These are phyloP conservation scores for Cephus rjabovi DNA, from an alignment of 2,888 invertebrate species.

Conservation along the genomic window DNA sequence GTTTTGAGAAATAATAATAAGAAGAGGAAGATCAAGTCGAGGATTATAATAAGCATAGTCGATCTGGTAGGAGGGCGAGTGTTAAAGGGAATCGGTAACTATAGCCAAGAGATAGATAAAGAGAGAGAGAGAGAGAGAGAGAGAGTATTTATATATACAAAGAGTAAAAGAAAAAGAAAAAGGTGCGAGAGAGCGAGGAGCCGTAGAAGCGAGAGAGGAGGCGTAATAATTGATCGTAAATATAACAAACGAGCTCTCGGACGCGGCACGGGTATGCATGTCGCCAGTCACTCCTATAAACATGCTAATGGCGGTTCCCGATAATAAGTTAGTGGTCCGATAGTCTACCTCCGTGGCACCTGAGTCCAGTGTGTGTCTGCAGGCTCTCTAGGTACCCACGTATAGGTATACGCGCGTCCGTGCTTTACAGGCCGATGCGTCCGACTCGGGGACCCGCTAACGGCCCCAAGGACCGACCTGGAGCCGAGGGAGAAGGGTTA, in stretches of 20 bases:
- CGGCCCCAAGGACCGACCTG: constrained; percentile 3
- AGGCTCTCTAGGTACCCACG: neutral
- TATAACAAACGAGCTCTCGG: constrained; percentile 35
- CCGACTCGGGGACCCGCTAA: constrained; percentile 19
- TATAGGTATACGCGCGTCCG: neutral
- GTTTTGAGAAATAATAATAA: neutral
- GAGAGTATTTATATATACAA: neutral
- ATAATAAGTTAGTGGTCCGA: constrained; percentile 55
- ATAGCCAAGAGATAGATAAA: neutral
- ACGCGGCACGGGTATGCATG: constrained; percentile 36
- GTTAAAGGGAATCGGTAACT: constrained; percentile 17
- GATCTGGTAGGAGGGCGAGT: neutral
- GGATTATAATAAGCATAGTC: neutral
- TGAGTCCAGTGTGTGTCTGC: constrained; percentile 1
- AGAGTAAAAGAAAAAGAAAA: neutral
- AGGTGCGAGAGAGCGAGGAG: neutral
- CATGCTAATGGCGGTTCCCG: constrained; percentile 56
- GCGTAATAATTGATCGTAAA: constrained; percentile 51
- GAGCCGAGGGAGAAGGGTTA: constrained; percentile 52
- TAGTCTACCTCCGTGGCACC: constrained; percentile 28
- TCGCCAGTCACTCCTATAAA: constrained; percentile 53
- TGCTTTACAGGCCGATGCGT: constrained; percentile 51
- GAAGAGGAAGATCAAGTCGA: neutral
- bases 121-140: constrained; percentile 6
- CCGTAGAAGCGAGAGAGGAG: constrained; percentile 1